Evolutionary conservation across 2,113 vertebrate genomes (phyloP), one percentile per base, ranked within the genome.

Genomic region (Rhinoderma darwinii): DNA sequence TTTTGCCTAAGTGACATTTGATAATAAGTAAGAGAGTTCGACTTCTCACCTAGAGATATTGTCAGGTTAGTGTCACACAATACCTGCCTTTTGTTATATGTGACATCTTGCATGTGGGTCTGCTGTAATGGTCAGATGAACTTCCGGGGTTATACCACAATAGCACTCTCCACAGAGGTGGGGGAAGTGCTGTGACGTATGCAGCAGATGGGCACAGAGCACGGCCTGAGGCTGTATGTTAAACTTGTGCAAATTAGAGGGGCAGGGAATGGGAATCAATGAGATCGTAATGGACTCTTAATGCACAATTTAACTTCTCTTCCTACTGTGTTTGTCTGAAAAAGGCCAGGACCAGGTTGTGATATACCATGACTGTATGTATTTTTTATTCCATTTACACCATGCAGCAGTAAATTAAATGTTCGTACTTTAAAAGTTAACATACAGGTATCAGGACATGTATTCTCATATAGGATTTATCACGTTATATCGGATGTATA

Each of bases 221-320:
- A 61, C 6, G 27, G 83, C 83, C 72, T 59, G 51, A 59, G 83
- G 83, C 70, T 84, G 70, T 59, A 54, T 74, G 32, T 51, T 84
- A 66, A 77, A 77, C 41, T 59, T 78, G 74, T 85, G 84, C 84
- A 85, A 85, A 85, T 75, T 25, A 76, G 83, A 47, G 43, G 68
- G 43, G 39, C 70, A 47, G 61, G 25, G 66, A 12, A 30, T 32
- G 83, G 39, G 61, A 74, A 35, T 12, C 37, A 6, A 63, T 75
- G 50, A 44, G 32, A 61, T 37, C 43, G 70, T 84, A 73, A 43
- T 51, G 37, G 83, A 75, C 12, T 59, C 70, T 84, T 54, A 84
- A 74, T 56, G 70, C 82, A 84, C 50, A 41, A 59, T 84, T 78
- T 75, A 44, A 83, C 81, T 51, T 18, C 81, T 3, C n/a, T 51